These are phyloP conservation scores for Dasysyrphus tricinctus DNA, from an alignment of 2,888 invertebrate genomes.

Conservation along the genomic window DNA sequence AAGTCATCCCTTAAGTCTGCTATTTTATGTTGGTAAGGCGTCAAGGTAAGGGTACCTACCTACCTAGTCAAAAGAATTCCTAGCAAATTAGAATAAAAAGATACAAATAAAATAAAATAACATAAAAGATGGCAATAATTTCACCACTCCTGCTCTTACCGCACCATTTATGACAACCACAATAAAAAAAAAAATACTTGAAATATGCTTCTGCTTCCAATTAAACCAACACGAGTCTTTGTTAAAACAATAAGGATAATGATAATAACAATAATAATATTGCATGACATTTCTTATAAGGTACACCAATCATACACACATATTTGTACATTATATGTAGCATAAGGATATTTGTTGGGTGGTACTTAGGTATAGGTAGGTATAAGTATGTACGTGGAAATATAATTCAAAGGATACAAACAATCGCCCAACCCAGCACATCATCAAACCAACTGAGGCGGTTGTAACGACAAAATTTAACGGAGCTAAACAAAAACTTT, in stretches of 20 bases:
- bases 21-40: too few species aligned
- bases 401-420: constrained; percentile 20
- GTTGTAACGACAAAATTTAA: constrained; percentile 71
- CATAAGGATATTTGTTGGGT: background rate
- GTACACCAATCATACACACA: constrained; percentile 16
- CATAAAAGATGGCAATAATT: background rate
- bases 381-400: background rate
- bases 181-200: constrained; percentile 29
- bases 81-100: background rate
- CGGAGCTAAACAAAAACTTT: constrained; percentile 74
- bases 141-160: background rate
- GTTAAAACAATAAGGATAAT: constrained; percentile 68
- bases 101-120: background rate
- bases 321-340: background rate
- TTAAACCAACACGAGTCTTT: constrained; percentile 43
- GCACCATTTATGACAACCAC: background rate
- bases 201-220: constrained; percentile 57
- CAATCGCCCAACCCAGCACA: constrained; percentile 35
- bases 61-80: background rate
- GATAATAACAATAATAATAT: constrained; percentile 72
- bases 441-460: constrained; percentile 69
- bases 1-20: background rate
- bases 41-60: too few species aligned
- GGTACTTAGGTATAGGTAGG: too few species aligned
- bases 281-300: constrained; percentile 42